phyloP scores from a whole-genome alignment of 2,888 invertebrate genomes.

The Tricholauxania praeusta region DNA sequence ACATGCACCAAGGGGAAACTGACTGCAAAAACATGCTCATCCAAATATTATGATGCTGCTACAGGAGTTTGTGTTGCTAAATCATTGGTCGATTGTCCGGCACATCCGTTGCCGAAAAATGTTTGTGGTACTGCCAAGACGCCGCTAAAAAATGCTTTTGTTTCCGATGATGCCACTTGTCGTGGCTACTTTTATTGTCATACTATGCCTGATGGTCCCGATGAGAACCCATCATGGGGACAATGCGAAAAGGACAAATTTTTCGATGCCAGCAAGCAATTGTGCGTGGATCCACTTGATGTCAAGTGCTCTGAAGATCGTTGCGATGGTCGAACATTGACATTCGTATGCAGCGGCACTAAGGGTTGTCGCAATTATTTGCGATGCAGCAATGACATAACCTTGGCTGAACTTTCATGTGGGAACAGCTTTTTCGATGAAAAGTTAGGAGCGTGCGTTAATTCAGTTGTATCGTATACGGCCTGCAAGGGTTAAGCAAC shows the following conservation, averaged over 20 bases:
- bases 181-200: slow-evolving; percentile 58
- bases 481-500: slow-evolving; percentile 45
- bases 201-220: slow-evolving; percentile 52
- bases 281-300: slow-evolving; percentile 49
- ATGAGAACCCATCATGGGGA: slow-evolving; percentile 52
- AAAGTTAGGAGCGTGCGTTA: slow-evolving; percentile 47
- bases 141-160: slow-evolving; percentile 51
- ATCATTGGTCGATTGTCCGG: slow-evolving; percentile 48
- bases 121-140: slow-evolving; percentile 55
- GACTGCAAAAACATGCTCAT: slow-evolving; percentile 31
- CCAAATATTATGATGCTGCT: slow-evolving; percentile 50
- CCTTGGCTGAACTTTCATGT: slow-evolving; percentile 49
- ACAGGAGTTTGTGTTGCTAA: slow-evolving; percentile 48
- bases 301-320: slow-evolving; percentile 55
- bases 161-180: slow-evolving; percentile 56
- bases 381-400: slow-evolving; percentile 50
- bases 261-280: slow-evolving; percentile 49
- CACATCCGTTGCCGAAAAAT: slow-evolving; percentile 53
- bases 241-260: slow-evolving; percentile 53
- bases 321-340: slow-evolving; percentile 57
- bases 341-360: slow-evolving; percentile 52
- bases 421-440: slow-evolving; percentile 60
- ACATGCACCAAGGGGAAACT: slow-evolving; percentile 45
- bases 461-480: slow-evolving; percentile 45
- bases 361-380: slow-evolving; percentile 58